Evolutionary conservation across 2,113 vertebrate species (phyloP).

Genomic region (Datnioides undecimradiatus): DNA sequence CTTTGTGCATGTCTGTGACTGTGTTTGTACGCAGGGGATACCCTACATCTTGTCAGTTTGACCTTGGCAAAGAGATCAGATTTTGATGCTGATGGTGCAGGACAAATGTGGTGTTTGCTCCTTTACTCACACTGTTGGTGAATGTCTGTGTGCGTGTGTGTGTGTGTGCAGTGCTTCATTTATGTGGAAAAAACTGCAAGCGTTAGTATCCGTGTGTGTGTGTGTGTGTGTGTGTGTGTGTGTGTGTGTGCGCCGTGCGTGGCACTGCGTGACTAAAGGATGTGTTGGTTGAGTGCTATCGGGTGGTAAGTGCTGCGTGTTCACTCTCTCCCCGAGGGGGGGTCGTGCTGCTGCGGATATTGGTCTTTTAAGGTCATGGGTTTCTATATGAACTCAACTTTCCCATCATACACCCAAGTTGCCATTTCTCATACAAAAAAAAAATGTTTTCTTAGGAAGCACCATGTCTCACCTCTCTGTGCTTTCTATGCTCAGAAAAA

Average conservation of each 20-base stretch:
- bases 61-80: slow-evolving; percentile 64
- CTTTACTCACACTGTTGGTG: slow-evolving; percentile 34
- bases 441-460: background rate
- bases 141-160: background rate
- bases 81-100: slow-evolving; percentile 55
- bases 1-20: slow-evolving; percentile 4
- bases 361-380: slow-evolving; percentile 53
- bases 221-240: background rate
- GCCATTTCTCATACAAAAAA: slow-evolving; percentile 29
- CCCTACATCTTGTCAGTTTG: slow-evolving; percentile 40
- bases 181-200: slow-evolving; percentile 1
- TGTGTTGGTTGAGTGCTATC: slow-evolving; percentile 70
- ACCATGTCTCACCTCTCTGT: background rate
- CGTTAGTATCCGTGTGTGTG: background rate
- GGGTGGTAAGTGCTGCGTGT: slow-evolving; percentile 75
- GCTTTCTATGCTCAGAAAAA: slow-evolving; percentile 3
- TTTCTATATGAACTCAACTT: slow-evolving; percentile 48
- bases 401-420: slow-evolving; percentile 23
- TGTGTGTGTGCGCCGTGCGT: slow-evolving; percentile 37
- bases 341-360: slow-evolving; percentile 36
- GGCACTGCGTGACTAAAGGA: slow-evolving; percentile 34
- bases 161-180: slow-evolving; percentile 7
- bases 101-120: slow-evolving; percentile 63
- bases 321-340: slow-evolving; percentile 42
- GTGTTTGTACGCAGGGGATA: slow-evolving; percentile 20